These are phyloP conservation scores for Tachina fera DNA, from an alignment of 2,888 invertebrate genomes.

Conservation along the genomic window DNA sequence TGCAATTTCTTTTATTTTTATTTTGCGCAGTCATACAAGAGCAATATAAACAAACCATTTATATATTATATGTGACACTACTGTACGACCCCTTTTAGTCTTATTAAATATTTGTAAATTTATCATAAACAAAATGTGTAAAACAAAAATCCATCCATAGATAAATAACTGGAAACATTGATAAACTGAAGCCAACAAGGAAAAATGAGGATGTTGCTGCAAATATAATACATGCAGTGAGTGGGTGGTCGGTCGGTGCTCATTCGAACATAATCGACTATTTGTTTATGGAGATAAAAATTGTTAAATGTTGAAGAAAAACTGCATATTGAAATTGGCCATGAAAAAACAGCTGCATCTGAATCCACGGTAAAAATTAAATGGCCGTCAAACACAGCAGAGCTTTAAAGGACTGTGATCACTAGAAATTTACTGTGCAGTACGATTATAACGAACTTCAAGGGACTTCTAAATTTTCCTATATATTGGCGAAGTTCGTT, in stretches of 20 bases:
- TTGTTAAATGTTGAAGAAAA: conserved; percentile 44
- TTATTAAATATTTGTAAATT: conserved; percentile 70
- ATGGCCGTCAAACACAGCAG: conserved; percentile 36
- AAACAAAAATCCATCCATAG: conserved; percentile 36
- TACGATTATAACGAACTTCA: too few relatives aligned
- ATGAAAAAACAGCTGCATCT: conserved; percentile 70
- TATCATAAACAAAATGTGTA: conserved; percentile 63
- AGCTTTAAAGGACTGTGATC: conserved; percentile 15
- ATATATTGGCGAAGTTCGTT: too few relatives aligned
- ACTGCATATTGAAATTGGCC: conserved; percentile 70
- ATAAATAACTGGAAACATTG: conserved; percentile 6
- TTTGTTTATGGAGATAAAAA: conserved; percentile 38
- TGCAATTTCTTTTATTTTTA: background rate
- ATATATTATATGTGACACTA: conserved; percentile 48
- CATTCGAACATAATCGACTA: background rate
- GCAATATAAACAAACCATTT: conserved; percentile 64
- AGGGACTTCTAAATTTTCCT: too few relatives aligned
- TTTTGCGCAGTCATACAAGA: background rate
- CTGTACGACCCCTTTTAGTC: conserved; percentile 70
- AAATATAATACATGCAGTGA: conserved; percentile 13
- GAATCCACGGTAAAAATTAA: conserved; percentile 62
- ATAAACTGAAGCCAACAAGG: background rate
- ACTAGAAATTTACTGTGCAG: too few relatives aligned
- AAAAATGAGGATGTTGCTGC: background rate
- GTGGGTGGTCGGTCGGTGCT: background rate